Base-by-base conservation (phyloP, 2,888 invertebrate species). In the Ypsolopha scabrella region DNA sequence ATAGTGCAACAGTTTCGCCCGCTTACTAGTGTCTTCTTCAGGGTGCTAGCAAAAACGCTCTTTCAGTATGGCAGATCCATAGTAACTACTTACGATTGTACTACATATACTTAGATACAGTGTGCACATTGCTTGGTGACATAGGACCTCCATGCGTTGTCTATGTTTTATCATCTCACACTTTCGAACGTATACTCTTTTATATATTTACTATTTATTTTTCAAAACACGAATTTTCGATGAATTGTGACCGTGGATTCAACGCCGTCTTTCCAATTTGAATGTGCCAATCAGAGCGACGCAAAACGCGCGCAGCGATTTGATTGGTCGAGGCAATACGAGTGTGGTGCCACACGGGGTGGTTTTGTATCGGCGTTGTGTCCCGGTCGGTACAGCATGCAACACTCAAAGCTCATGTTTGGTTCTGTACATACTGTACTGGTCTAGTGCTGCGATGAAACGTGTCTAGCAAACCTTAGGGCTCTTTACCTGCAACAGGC, bases 161-260 rank as follows among this genome's bases (percentile, higher is more conserved):
- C 69, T 63, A 71, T 74, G 72, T 77, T 71, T 68, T 65, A 69
- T 68, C 69, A 74, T 74, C 58, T 70, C 65, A 76, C 75, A 75
- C 73, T 70, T 72, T 63, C 61, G 63, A 60, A 69, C 62, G 57
- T 11, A n/a, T 60, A 73, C 61, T 70, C 58, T 67, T 58, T 62
- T 59, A 9, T 3, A 49, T 33, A 60, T 62, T 57, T 60, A 56
- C 59, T 61, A 63, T 60, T 51, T 61, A 64, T 67, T 58, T 58
- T 58, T 60, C 60, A 60, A 58, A 59, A 69, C 67, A 69, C 66
- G 48, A 61, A 54, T 41, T 41, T 13, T 11, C 13, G 11, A 57
- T 53, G 41, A 41, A 4, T 6, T 41, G 41, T 41, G 41, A 41
- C 41, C 11, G 41, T 2, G 7, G 41, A 41, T 9, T 7, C 41